These are phyloP conservation scores for Sinohyriopsis cumingii DNA, from an alignment of 2,888 invertebrate genomes.

Conservation along the genomic window DNA sequence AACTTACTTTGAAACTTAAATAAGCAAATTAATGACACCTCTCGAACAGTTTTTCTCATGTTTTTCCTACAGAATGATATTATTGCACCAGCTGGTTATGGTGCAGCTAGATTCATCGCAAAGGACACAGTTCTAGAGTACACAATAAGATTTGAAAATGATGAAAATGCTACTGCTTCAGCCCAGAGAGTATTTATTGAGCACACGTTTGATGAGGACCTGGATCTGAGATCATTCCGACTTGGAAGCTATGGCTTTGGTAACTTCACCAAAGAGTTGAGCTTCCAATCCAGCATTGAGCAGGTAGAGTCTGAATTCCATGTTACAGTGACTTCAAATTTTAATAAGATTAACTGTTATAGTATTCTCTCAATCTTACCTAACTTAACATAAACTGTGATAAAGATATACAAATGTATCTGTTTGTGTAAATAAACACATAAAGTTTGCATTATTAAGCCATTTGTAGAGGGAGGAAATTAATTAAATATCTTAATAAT, in stretches of 20 bases:
- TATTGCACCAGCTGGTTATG: constrained; percentile 25
- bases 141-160: constrained; percentile 29
- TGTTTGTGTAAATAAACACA: too few species aligned
- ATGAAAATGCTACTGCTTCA: constrained; percentile 29
- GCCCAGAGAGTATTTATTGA: constrained; percentile 26
- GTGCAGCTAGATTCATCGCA: constrained; percentile 19
- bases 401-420: too few species aligned
- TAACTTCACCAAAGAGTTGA: constrained; percentile 12
- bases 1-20: too few species aligned
- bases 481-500: too few species aligned
- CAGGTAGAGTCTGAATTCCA: constrained; percentile 5
- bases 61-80: constrained; percentile 22
- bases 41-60: too few species aligned
- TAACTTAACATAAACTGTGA: too few species aligned
- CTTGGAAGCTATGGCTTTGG: constrained; percentile 23
- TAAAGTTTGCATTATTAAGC: too few species aligned
- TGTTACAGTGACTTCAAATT: too few species aligned
- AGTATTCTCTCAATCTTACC: too few species aligned
- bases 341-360: too few species aligned
- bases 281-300: background rate
- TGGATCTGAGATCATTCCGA: constrained; percentile 14
- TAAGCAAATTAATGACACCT: too few species aligned
- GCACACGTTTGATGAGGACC: constrained; percentile 13
- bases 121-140: constrained; percentile 10
- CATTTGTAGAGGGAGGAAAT: too few species aligned